Evolutionary conservation across 2,888 invertebrate species (phyloP), one percentile per base, ranked within the genome.

Genomic region (Baccha elongata): DNA sequence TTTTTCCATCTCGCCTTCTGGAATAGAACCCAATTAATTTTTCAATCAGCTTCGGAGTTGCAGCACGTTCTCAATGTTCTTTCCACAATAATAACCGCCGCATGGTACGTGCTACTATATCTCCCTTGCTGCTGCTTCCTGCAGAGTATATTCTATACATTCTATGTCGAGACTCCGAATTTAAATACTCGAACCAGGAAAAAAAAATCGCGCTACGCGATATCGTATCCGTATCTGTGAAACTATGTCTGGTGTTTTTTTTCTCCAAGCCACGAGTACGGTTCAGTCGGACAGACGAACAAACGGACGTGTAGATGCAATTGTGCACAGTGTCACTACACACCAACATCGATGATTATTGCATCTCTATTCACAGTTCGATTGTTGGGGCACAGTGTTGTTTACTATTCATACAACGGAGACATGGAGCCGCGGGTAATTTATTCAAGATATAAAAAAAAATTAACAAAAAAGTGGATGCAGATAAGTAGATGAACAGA

Each of bases 21-120:
- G 83, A 55, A 78, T 83, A 78, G 72, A 83, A 78, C 55, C 78
- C 68, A 83, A 83, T 83, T 83, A 78, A 83, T 83, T 83, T 83
- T 83, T 83, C 78, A 83, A 73, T 78, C 83, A 83, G 83, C 83
- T 83, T 68, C 73, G 72, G 78, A 83, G 64, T 19, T 73, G 72
- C 64, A 83, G 78, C 83, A 83, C 83, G 83, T 83, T 78, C 83
- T 29, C 62, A 62, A 67, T 73, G 55, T 76, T 69, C 78, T 72
- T 64, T 58, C 32, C 67, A 50, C 78, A 78, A 78, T 83, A 83
- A 83, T 83, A 78, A 78, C 83, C 67, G 73, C 78, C 72, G 67
- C 62, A 4, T 78, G 83, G 29, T 78, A 83, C 83, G 83, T 83
- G 83, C 72, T 60, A 44, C 29, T 60, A 42, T n/a, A n/a, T 60